Conservation (phyloP, 1,140 invertebrate genomes). For the Diabrotica virgifera region DNA sequence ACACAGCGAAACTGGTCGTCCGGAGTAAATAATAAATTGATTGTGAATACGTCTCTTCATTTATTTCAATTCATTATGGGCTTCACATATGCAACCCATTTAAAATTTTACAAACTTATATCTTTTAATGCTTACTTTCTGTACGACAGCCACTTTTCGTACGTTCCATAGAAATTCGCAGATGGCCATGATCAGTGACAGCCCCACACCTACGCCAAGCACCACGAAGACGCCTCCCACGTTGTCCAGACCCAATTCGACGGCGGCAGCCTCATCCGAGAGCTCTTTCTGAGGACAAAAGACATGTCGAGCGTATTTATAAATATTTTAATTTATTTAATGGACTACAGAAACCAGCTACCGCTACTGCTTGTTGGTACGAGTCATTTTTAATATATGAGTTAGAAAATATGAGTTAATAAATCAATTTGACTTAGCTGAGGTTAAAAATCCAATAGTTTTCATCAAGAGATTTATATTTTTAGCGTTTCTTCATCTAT, state of each 20-base stretch:
- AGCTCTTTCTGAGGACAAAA: conserved; percentile 24
- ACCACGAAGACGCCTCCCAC: conserved; percentile 91
- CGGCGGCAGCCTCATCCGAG: conserved; percentile 46
- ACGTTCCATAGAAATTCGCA: conserved; percentile 83
- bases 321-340: conserved; percentile 10
- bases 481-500: too few relatives aligned
- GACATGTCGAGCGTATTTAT: conserved; percentile 11
- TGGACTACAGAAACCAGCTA: background rate
- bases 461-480: too few relatives aligned
- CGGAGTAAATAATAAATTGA: too few relatives aligned
- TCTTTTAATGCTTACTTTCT: conserved; percentile 57
- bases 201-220: conserved; percentile 64
- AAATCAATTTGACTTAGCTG: too few relatives aligned
- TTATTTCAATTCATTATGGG: too few relatives aligned
- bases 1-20: too few relatives aligned
- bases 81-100: too few relatives aligned
- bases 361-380: background rate
- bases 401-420: too few relatives aligned
- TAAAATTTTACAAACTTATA: too few relatives aligned
- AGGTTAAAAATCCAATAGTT: too few relatives aligned
- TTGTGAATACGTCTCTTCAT: too few relatives aligned
- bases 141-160: conserved; percentile 69
- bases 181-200: conserved; percentile 64
- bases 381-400: too few relatives aligned
- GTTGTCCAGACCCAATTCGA: conserved; percentile 70